phyloP scores from a whole-genome alignment of 2,797 vertebrate species.

The Phataginus tetradactyla region DNA sequence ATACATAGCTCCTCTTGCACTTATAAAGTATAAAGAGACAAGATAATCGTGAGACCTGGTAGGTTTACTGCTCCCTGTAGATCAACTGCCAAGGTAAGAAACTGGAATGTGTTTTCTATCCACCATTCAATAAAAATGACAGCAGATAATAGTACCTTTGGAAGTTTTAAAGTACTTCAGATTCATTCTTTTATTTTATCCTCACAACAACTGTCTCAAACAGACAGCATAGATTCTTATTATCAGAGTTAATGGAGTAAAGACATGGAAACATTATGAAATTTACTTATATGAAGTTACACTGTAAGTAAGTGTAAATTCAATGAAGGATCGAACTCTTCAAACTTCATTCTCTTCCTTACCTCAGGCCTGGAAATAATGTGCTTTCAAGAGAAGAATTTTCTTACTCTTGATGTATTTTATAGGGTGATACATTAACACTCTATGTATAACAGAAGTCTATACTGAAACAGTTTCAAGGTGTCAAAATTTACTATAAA shows the following conservation, averaged over 20 bases:
- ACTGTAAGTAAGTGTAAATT: neutral
- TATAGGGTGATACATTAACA: neutral
- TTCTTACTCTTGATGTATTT: neutral
- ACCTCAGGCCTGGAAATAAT: neutral
- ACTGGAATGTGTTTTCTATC: conserved; percentile 38
- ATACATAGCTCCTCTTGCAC: neutral
- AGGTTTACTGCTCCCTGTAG: conserved; percentile 9
- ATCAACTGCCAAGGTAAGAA: conserved; percentile 34
- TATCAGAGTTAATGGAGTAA: neutral
- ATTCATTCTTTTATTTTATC: conserved; percentile 60
- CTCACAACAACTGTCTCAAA: neutral
- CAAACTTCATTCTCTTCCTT: neutral
- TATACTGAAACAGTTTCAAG: neutral
- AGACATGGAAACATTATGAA: neutral
- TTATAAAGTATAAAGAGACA: neutral
- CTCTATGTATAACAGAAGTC: neutral
- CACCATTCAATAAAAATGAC: conserved; percentile 31
- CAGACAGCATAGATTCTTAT: neutral
- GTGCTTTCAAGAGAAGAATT: conserved; percentile 5
- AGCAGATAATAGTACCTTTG: conserved; percentile 50
- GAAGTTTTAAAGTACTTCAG: conserved; percentile 41
- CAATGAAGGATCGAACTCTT: neutral
- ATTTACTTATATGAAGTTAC: neutral
- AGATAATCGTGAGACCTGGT: neutral
- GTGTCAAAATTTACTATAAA: conserved; percentile 7